Base-by-base conservation (phyloP, 2,113 vertebrate species). In the Caracal caracal region DNA sequence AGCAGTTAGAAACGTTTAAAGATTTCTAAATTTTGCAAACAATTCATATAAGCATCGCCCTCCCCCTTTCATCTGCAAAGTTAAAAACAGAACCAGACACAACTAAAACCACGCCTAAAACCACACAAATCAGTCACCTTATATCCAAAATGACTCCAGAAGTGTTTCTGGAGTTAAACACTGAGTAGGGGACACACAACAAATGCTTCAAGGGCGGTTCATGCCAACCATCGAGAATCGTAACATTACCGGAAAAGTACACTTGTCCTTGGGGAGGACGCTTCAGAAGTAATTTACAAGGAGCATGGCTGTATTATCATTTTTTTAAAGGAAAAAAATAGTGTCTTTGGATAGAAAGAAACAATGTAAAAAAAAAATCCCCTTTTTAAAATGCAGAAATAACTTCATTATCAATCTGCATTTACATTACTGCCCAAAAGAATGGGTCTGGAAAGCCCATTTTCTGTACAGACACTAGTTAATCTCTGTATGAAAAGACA, bases 301-400 rank as follows among this genome's bases (percentile, higher is more conserved):
- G 97, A 98, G 93, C 95, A 97, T 98, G 98, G 97, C 98, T 98
- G 98, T 98, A 97, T 93, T 94, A 96, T 92, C 94, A 94, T 95
- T 98, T 97, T 97, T 93, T 85, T 96, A 98, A 98, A 98, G 96
- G 92, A 59, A 96, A 97, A 98, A 97, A 98, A 98, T 96, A 97
- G 97, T 97, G 98, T 99, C 99, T 99, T 99, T 99, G 99, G 98
- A 98, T 98, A 98, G 98, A 98, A 98, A 98, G 97, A 98, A 99
- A 99, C 97, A 98, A 96, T 97, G 97, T 98, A 96, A 98, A 98
- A 95, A 97, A 96, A 93, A 88, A 97, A 98, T 96, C 96, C 79
- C 95, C 97, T 96, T 95, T 94, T 97, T 94, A 98, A 98, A 98
- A 98, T 97, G 98, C 97, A 98, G 97, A 98, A 98, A 97, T 98